Evolutionary conservation across 1,140 invertebrate species (phyloP).

Genomic region (Pogonus chalceus): DNA sequence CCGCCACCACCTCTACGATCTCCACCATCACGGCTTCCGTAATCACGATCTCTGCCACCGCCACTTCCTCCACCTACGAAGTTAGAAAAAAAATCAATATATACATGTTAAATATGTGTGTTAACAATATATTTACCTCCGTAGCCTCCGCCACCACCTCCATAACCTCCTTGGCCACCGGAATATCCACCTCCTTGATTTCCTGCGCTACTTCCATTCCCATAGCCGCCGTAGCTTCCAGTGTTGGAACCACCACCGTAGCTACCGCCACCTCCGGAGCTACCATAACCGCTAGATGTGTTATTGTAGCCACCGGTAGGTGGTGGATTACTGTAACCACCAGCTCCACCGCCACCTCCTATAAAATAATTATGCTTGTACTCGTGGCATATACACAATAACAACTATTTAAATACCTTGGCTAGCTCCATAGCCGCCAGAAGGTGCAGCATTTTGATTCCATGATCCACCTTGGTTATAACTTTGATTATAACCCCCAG

Average conservation of each 20-base stretch:
- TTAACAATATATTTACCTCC: constrained; percentile 22
- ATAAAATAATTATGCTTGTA: not conserved
- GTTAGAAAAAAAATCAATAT: not conserved
- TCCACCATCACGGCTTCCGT: constrained; percentile 18
- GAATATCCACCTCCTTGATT: constrained; percentile 33
- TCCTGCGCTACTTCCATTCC: constrained; percentile 30
- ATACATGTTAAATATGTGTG: not conserved
- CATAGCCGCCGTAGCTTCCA: constrained; percentile 17
- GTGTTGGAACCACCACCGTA: constrained; percentile 34
- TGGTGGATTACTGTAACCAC: constrained; percentile 18
- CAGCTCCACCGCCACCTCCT: constrained; percentile 16
- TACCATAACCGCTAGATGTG: constrained; percentile 28
- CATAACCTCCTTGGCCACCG: constrained; percentile 33
- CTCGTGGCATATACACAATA: constrained; percentile 5
- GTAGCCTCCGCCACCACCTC: constrained; percentile 31
- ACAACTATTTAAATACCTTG: not conserved
- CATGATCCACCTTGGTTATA: not conserved
- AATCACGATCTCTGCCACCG: constrained; percentile 21
- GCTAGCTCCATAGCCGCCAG: not conserved
- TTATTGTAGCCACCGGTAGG: constrained; percentile 21
- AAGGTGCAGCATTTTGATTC: not conserved
- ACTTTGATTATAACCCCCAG: not conserved
- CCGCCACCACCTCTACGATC: constrained; percentile 20
- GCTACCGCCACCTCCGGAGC: constrained; percentile 31
- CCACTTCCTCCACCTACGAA: constrained; percentile 20